Evolutionary conservation across 2,113 vertebrate species (phyloP), one percentile per base, ranked within the genome.

Genomic region (Manacus vitellinus): DNA sequence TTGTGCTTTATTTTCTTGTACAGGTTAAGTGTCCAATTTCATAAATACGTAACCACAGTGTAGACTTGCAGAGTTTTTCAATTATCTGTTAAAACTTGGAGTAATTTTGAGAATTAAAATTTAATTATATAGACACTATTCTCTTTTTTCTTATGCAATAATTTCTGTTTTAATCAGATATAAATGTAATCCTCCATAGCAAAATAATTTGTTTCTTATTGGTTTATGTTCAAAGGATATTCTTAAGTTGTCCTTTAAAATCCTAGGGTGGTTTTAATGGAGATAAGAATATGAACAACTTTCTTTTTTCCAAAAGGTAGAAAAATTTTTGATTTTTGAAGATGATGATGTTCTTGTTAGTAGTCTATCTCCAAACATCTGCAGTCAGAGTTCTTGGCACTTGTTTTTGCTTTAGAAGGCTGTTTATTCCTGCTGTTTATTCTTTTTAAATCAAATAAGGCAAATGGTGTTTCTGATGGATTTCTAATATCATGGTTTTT

Each of bases 121-220:
- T 31, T 85, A 79, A 65, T 56, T 93, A 39, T 55, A 8, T 35
- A 24, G 24, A 81, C 9, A 59, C 37, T 58, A 9, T 67, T 91
- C 17, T 63, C 7, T 65, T 79, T 35, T 87, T 12, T 7, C 30
- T 88, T 76, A 44, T 62, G 79, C 51, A 28, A 5, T 89, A 30
- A 68, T 93, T 94, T 91, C 33, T 18, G 3, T 31, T 94, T 93
- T 84, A 67, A 82, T 94, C 54, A 85, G 85, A 79, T 81, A 70
- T 8, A 54, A 79, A 59, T 52, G 4, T 87, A 62, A 83, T 73
- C 62, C 51, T 91, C n/a, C n/a, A 27, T 82, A 75, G 51, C 55
- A 79, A 89, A 94, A 70, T 61, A 1, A 73, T 63, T 73, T 78
- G 6, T 66, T 71, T 74, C 37, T 44, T 56, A 66, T 0, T 91